Conservation (phyloP, 92 coral and sea anemone species). For the Chrysogorgia sp. region DNA sequence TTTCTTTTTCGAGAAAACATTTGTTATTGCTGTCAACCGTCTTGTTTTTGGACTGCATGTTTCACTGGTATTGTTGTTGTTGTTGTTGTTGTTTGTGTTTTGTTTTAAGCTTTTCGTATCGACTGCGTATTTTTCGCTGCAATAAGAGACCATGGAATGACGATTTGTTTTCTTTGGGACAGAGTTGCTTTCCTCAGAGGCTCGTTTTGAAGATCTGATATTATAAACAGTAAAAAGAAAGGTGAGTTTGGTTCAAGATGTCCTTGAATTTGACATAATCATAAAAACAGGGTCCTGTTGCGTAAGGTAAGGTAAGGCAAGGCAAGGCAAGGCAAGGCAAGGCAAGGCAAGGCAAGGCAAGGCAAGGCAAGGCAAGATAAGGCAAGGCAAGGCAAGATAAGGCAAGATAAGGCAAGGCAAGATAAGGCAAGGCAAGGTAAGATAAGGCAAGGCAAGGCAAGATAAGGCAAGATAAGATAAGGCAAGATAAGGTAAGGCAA, state of each 20-base stretch:
- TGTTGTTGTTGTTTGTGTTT: not conserved
- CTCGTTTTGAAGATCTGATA: conserved; percentile 12
- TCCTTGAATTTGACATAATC: too few species aligned
- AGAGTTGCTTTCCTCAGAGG: not conserved
- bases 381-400: conserved; percentile 8
- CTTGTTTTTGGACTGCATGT: conserved; percentile 17
- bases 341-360: not conserved
- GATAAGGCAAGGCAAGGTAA: conserved; percentile 9
- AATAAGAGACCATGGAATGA: not conserved
- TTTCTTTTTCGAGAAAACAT: not conserved
- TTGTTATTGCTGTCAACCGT: conserved; percentile 9
- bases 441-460: conserved; percentile 4
- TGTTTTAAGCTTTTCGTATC: too few species aligned
- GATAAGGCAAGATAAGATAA: not conserved
- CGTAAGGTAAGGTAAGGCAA: not conserved
- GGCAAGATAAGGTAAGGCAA: conserved; percentile 8
- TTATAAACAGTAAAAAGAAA: not conserved
- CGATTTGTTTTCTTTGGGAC: not conserved
- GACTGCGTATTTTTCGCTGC: not conserved
- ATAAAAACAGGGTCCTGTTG: too few species aligned
- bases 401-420: conserved; percentile 8
- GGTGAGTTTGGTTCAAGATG: not conserved
- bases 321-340: not conserved
- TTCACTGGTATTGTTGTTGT: too few species aligned
- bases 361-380: not conserved